A percentile compares a stretch with the other conserved stretches of the same genome.
phyloP scores from a whole-genome alignment of 2,888 invertebrate genomes.

The Blera fallax region DNA sequence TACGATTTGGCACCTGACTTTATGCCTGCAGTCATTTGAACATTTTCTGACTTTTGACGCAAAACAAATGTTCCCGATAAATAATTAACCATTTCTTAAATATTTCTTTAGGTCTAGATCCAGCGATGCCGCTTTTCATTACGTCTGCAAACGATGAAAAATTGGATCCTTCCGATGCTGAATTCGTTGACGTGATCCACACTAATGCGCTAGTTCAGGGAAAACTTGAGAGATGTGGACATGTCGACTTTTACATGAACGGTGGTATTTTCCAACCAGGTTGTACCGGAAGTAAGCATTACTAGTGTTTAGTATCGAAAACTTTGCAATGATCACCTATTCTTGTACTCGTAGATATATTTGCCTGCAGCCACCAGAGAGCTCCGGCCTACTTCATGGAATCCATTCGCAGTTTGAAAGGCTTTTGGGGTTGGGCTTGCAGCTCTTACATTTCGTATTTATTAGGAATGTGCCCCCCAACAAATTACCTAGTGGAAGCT shows the following conservation, averaged over 20 bases:
- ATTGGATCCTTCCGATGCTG: slow-evolving; percentile 85
- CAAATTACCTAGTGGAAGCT: slow-evolving; percentile 81
- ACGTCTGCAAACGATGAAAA: slow-evolving; percentile 83
- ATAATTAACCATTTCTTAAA: neutral
- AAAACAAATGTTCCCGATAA: neutral
- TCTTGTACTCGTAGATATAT: slow-evolving; percentile 81
- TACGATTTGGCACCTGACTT: no score
- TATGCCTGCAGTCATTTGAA: no score
- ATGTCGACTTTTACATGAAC: slow-evolving; percentile 88
- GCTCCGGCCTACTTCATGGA: slow-evolving; percentile 86
- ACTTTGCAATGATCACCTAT: neutral
- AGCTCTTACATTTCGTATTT: slow-evolving; percentile 84
- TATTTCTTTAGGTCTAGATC: slow-evolving; percentile 82
- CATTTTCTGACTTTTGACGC: no score
- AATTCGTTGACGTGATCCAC: slow-evolving; percentile 88
- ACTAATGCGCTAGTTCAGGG: slow-evolving; percentile 88
- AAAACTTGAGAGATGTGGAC: slow-evolving; percentile 85
- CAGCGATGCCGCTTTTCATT: slow-evolving; percentile 87
- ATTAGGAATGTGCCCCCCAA: slow-evolving; percentile 84
- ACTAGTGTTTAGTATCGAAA: neutral
- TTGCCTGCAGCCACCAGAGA: slow-evolving; percentile 86
- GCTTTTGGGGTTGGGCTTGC: slow-evolving; percentile 87
- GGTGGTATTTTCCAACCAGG: slow-evolving; percentile 88
- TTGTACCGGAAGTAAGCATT: slow-evolving; percentile 80
- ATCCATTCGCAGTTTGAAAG: slow-evolving; percentile 84